Percentiles rank a stretch among this genome's conserved stretches.
phyloP scores from a whole-genome alignment of 2,888 invertebrate genomes.

The Magallana nippona region DNA sequence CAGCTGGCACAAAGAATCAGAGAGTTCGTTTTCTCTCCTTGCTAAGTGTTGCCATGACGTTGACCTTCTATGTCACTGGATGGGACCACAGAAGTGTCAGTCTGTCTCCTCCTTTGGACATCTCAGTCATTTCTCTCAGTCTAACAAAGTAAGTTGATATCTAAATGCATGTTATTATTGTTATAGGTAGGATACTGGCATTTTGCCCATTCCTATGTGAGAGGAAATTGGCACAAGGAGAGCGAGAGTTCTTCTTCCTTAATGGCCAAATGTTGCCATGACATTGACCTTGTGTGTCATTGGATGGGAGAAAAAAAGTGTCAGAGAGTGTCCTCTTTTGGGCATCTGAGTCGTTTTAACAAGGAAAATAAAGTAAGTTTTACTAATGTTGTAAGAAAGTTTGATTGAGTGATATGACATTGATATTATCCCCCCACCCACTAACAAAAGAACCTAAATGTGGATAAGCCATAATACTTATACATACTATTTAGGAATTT shows the following conservation, averaged over 20 bases:
- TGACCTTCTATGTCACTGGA: conserved; percentile 80
- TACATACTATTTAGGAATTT: no score
- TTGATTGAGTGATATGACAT: no score
- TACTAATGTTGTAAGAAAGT: background rate
- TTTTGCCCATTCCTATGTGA: conserved; percentile 80
- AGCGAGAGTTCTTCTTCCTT: conserved; percentile 78
- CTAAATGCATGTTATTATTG: background rate
- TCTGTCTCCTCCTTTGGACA: conserved; percentile 78
- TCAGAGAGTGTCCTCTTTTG: conserved; percentile 77
- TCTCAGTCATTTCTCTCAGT: conserved; percentile 77
- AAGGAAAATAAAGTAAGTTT: conserved; percentile 74
- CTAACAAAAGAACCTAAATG: no score
- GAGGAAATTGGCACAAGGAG: conserved; percentile 80
- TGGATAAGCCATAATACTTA: no score
- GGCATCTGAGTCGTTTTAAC: conserved; percentile 77
- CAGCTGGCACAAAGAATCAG: conserved; percentile 79
- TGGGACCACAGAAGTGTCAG: conserved; percentile 71
- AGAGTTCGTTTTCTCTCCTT: conserved; percentile 79
- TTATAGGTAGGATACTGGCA: conserved; percentile 79
- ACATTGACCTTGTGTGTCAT: conserved; percentile 80
- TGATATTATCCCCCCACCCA: no score
- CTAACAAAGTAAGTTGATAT: conserved; percentile 71
- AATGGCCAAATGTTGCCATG: conserved; percentile 81
- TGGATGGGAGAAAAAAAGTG: conserved; percentile 77
- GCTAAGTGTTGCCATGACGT: conserved; percentile 81